These are phyloP conservation scores for Thinocorus orbignyianus DNA, from an alignment of 2,113 vertebrate species.

Conservation along the genomic window DNA sequence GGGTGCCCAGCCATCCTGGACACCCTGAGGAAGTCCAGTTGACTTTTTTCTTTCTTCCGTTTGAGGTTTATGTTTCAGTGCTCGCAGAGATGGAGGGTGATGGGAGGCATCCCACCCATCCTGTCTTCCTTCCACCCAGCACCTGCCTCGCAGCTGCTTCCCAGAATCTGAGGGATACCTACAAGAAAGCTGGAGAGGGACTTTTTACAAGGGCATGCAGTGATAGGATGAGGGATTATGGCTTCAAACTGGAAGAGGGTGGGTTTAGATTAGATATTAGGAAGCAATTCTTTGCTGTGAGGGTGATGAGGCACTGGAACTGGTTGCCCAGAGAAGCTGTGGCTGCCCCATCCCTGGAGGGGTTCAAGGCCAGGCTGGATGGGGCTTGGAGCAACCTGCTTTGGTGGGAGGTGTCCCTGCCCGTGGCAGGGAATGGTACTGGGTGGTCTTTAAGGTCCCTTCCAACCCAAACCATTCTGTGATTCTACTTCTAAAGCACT, in stretches of 20 bases:
- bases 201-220: too few relatives aligned
- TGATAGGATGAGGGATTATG: too few relatives aligned
- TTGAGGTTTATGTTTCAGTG: rapidly evolving
- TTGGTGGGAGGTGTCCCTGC: not conserved
- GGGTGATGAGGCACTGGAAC: not conserved
- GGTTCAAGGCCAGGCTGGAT: not conserved
- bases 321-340: not conserved
- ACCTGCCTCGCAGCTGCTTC: not conserved
- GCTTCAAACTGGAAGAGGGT: too few relatives aligned
- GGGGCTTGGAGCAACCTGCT: not conserved
- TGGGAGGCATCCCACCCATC: not conserved
- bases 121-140: rapidly evolving
- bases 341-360: not conserved
- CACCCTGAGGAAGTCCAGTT: rapidly evolving
- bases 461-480: not conserved
- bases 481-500: not conserved
- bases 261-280: too few relatives aligned
- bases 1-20: rapidly evolving
- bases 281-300: not conserved
- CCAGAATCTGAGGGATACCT: too few relatives aligned
- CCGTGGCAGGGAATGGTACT: not conserved
- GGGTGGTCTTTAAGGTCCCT: not conserved
- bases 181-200: too few relatives aligned
- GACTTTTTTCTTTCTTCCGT: not conserved
- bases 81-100: not conserved